Conservation (phyloP, 2,888 invertebrate species). For the Metacarcinus magister region DNA sequence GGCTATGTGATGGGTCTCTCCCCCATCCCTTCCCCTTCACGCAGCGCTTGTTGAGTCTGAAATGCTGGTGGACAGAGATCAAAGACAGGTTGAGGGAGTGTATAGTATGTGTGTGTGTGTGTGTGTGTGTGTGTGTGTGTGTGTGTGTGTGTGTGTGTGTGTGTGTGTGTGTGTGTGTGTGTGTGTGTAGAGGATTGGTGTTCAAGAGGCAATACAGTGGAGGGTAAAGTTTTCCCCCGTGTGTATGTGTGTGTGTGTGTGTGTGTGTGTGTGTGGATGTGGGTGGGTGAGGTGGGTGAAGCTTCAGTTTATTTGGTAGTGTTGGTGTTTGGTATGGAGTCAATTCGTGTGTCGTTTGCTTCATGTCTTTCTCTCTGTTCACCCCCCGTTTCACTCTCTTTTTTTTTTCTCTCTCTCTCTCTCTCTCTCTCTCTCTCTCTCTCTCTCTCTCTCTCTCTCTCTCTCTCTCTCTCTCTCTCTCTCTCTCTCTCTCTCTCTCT, state of each 20-base stretch:
- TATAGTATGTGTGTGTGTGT: neutral
- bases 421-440: neutral
- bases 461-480: slow-evolving; percentile 44
- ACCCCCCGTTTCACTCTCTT: neutral
- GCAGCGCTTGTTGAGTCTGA: slow-evolving; percentile 38
- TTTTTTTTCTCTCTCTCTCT: neutral
- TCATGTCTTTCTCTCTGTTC: neutral
- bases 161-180: neutral
- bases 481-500: slow-evolving; percentile 48
- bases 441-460: neutral
- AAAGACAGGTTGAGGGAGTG: slow-evolving; percentile 27
- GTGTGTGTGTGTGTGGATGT: slow-evolving; percentile 1
- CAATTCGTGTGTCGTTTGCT: neutral
- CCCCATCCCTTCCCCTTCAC: neutral
- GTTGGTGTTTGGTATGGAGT: neutral
- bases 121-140: neutral
- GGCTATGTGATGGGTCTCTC: neutral
- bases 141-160: slow-evolving; percentile 38
- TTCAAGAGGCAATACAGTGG: neutral
- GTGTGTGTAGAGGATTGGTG: neutral
- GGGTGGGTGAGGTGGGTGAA: slow-evolving; percentile 19
- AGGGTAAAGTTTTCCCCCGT: neutral
- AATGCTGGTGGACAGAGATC: slow-evolving; percentile 36
- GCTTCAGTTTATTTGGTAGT: neutral
- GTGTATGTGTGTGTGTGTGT: neutral